These are phyloP conservation scores for Bubo bubo DNA, from an alignment of 2,113 vertebrate genomes.

Conservation along the genomic window DNA sequence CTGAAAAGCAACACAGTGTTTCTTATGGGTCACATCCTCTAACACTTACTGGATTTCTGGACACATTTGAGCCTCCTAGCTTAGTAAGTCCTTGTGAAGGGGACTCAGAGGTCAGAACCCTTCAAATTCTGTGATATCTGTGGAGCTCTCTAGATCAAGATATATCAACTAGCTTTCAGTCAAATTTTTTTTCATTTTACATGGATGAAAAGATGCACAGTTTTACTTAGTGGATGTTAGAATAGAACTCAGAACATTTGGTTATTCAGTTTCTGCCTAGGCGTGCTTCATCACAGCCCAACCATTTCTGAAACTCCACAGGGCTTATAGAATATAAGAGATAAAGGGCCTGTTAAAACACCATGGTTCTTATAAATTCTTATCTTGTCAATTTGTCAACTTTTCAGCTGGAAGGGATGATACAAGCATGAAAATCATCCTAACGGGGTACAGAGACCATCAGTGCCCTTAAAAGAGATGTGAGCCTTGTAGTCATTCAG, in stretches of 20 bases:
- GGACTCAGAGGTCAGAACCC: background rate
- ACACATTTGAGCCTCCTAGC: background rate
- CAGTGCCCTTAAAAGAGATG: slow-evolving; percentile 15
- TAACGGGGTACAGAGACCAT: slow-evolving; percentile 17
- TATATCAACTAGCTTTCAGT: background rate
- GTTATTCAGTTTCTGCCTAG: slow-evolving; percentile 9
- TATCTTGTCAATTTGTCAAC: background rate
- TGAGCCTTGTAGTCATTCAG: background rate
- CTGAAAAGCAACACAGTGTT: background rate
- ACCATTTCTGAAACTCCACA: slow-evolving; percentile 31
- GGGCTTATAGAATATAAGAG: background rate
- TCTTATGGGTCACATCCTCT: background rate
- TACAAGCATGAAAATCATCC: background rate
- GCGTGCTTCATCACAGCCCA: background rate
- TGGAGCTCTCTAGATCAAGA: background rate
- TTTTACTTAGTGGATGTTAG: background rate
- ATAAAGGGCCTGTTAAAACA: slow-evolving; percentile 30
- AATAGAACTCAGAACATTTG: slow-evolving; percentile 13
- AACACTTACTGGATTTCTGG: background rate
- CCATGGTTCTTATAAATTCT: background rate
- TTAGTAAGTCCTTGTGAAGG: background rate
- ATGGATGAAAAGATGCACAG: background rate
- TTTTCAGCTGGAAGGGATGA: background rate
- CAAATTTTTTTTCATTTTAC: background rate
- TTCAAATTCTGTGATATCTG: background rate